Base-by-base conservation (phyloP, 2,888 invertebrate species). In the Leucoma salicis region DNA sequence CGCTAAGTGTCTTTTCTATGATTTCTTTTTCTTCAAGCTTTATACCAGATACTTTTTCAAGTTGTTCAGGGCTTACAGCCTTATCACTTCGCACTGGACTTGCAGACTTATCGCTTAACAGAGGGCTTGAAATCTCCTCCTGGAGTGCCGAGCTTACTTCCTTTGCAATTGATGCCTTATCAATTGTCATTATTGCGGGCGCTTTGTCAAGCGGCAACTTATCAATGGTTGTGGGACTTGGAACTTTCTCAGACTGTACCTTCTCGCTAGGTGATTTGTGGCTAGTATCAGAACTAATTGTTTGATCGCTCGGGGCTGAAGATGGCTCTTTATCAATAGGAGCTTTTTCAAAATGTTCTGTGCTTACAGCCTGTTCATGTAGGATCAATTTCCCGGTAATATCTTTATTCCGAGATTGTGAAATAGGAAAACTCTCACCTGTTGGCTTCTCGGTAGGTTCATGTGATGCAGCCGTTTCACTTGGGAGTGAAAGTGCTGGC, bases 211-310 rank as follows among this genome's bases (percentile, higher is more conserved):
- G 24, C 8, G 31, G 28, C 8, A 13, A 32, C 10, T 40, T 39
- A 6, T 39, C 39, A 32, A 21, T 36, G 13, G 27, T 24, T 8
- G 14, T 38, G 33, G 4, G 43, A 11, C 12, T 38, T 0, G 16
- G 10, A 25, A 5, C 46, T 37, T 44, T 45, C 5, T 13, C 46
- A 28, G 42, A 28, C 34, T 42, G 25, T 21, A 18, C 37, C 14
- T 39, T 37, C 2, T 31, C 36, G 2, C n/a, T 31, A 0, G 13
- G 27, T 10, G 24, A 21, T 21, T 21, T 4, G 8, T 6, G 21
- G 6, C 7, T 1, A 21, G 6, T 1, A 21, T 1, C 6, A 5
- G 11, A 41, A 8, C 37, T 53, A 1, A 35, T 36, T 8, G 3
- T 21, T 10, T 42, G 50, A 1, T 40, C 40, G 0, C 40, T 43